Conservation (phyloP, 2,888 invertebrate genomes). For the Pseudanteris insignis region DNA sequence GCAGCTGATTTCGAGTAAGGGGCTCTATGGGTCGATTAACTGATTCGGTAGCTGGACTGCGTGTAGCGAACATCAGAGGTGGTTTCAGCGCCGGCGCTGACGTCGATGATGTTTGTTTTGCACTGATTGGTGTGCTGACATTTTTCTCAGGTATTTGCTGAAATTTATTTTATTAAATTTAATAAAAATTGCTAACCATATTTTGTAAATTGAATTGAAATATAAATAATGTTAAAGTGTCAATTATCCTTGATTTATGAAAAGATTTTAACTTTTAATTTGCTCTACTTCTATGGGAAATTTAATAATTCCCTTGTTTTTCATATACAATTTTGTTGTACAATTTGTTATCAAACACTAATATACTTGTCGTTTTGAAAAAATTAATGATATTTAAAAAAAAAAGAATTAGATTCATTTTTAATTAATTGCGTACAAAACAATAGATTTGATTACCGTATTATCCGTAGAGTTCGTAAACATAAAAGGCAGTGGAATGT, state of each 20-base stretch:
- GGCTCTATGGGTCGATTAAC: conserved; percentile 71
- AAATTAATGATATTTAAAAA: too few relatives aligned
- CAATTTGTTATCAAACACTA: too few relatives aligned
- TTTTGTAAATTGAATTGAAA: too few relatives aligned
- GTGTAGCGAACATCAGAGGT: conserved; percentile 80
- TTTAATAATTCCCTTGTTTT: too few relatives aligned
- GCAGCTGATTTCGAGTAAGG: conserved; percentile 85
- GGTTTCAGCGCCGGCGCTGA: conserved; percentile 79
- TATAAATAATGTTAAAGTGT: background rate
- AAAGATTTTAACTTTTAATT: background rate
- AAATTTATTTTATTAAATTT: conserved; percentile 4
- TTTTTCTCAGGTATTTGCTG: conserved; percentile 53
- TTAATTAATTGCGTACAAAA: too few relatives aligned
- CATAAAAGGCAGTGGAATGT: conserved; percentile 55
- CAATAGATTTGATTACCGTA: conserved; percentile 37
- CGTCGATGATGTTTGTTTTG: conserved; percentile 30
- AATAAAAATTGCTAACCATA: too few relatives aligned
- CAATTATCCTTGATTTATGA: background rate
- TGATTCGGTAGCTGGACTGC: conserved; percentile 55
- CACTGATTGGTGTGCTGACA: conserved; percentile 43
- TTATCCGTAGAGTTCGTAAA: conserved; percentile 50
- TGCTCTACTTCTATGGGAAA: too few relatives aligned
- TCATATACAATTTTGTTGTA: too few relatives aligned
- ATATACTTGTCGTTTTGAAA: too few relatives aligned
- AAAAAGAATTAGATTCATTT: background rate